Conservation (phyloP, 2,113 vertebrate genomes). For the Alectura lathami region DNA sequence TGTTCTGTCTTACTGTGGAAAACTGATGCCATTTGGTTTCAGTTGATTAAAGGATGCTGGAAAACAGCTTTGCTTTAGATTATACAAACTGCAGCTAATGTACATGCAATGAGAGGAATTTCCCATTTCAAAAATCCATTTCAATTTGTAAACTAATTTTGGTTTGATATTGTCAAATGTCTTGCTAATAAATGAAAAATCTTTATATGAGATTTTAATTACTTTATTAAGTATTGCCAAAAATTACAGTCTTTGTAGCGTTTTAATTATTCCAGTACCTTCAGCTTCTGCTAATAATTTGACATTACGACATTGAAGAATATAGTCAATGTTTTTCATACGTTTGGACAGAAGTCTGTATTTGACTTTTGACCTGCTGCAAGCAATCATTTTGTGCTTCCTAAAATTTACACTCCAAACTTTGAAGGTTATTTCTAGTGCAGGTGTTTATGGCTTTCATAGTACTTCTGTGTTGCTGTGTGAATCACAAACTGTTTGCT, state of each 20-base stretch:
- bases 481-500: background rate
- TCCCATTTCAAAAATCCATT: slow-evolving; percentile 42
- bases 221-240: slow-evolving; percentile 34
- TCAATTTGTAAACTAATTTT: slow-evolving; percentile 65
- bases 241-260: slow-evolving; percentile 35
- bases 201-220: slow-evolving; percentile 65
- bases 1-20: slow-evolving; percentile 19
- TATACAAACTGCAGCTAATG: slow-evolving; percentile 4
- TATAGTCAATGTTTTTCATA: slow-evolving; percentile 18
- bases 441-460: background rate
- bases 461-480: background rate
- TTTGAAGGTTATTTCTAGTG: background rate
- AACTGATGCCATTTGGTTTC: slow-evolving; percentile 53
- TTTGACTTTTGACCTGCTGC: slow-evolving; percentile 26
- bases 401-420: background rate
- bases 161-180: slow-evolving; percentile 26
- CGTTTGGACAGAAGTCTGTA: background rate
- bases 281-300: slow-evolving; percentile 41
- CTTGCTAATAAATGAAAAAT: slow-evolving; percentile 53
- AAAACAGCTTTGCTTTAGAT: slow-evolving; percentile 5
- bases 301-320: background rate
- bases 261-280: slow-evolving; percentile 38
- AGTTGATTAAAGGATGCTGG: slow-evolving; percentile 43
- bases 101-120: slow-evolving; percentile 36
- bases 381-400: background rate